Evolutionary conservation across 2,888 invertebrate species (phyloP), one percentile per base, ranked within the genome.

Genomic region (Allolobophora icterica): DNA sequence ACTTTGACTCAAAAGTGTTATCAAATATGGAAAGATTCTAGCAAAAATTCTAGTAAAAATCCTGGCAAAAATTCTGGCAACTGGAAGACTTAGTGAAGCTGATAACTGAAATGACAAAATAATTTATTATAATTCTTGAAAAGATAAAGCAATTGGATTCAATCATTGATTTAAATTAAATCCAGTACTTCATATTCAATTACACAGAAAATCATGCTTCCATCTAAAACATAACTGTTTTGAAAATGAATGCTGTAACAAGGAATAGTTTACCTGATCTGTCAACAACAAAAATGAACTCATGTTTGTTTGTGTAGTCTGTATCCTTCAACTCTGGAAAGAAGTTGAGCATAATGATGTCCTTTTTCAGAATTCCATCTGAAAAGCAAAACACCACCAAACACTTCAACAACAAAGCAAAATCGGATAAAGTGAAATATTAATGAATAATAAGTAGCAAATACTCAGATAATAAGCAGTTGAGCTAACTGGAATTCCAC

Each of bases 201-300:
- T 35, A n/a, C 2, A n/a, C 35, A 35, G 21, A n/a, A 45, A 34
- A 34, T n/a, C n/a, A n/a, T n/a, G n/a, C n/a, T n/a, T n/a, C n/a
- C n/a, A n/a, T n/a, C n/a, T n/a, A n/a, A n/a, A n/a, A n/a, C n/a
- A n/a, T n/a, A n/a, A 58, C 24, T 58, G 24, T 58, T 30, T 58
- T 58, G 24, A 58, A 24, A 30, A 24, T 58, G 58, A 24, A 58
- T 58, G 2, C 13, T 24, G 58, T 58, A 58, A 58, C 58, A 58
- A 30, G n/a, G n/a, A n/a, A n/a, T n/a, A n/a, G n/a, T n/a, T 89
- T 84, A 40, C 92, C 92, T 33, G 92, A 92, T 84, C 92, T 42
- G 91, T 92, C 92, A 35, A 92, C 89, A 30, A 92, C 52, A n/a
- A n/a, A n/a, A n/a, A n/a, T n/a, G n/a, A n/a, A n/a, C n/a, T n/a